These are phyloP conservation scores for Drosophila diplacantha DNA, from an alignment of 2,888 invertebrate species.

Conservation along the genomic window DNA sequence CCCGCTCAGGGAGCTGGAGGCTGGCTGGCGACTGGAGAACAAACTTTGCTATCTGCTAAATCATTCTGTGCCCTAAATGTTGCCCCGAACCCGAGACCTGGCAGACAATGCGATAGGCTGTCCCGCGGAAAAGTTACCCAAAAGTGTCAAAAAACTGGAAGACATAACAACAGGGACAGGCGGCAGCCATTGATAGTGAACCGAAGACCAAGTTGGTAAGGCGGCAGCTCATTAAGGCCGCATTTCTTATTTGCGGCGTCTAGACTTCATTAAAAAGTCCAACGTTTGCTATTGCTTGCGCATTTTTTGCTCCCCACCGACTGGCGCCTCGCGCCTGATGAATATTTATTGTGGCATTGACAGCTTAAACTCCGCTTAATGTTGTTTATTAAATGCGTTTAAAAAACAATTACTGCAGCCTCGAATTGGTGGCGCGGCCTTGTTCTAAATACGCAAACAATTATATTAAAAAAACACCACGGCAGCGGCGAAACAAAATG, in stretches of 20 bases:
- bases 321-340: conserved; percentile 12
- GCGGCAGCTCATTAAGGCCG: conserved; percentile 49
- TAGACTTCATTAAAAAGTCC: conserved; percentile 59
- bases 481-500: conserved; percentile 10
- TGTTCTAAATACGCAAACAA: conserved; percentile 60
- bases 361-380: conserved; percentile 41
- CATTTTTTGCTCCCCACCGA: conserved; percentile 2
- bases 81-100: conserved; percentile 23
- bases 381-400: conserved; percentile 42
- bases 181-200: conserved; percentile 49
- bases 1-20: conserved; percentile 25
- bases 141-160: conserved; percentile 57
- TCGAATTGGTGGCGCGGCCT: conserved; percentile 42
- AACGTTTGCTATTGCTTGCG: conserved; percentile 14
- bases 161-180: conserved; percentile 28
- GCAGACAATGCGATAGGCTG: conserved; percentile 21
- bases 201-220: conserved; percentile 41
- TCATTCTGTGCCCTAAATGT: conserved; percentile 44
- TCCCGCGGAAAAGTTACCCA: conserved; percentile 39
- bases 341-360: conserved; percentile 52
- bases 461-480: conserved; percentile 47
- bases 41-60: conserved; percentile 49
- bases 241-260: conserved; percentile 43
- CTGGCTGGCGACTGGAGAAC: conserved; percentile 9
- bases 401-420: conserved; percentile 48